Percentiles rank a stretch among this genome's conserved stretches.
These are phyloP conservation scores for Hybos culiciformis DNA, from an alignment of 2,888 invertebrate genomes.

Conservation along the genomic window DNA sequence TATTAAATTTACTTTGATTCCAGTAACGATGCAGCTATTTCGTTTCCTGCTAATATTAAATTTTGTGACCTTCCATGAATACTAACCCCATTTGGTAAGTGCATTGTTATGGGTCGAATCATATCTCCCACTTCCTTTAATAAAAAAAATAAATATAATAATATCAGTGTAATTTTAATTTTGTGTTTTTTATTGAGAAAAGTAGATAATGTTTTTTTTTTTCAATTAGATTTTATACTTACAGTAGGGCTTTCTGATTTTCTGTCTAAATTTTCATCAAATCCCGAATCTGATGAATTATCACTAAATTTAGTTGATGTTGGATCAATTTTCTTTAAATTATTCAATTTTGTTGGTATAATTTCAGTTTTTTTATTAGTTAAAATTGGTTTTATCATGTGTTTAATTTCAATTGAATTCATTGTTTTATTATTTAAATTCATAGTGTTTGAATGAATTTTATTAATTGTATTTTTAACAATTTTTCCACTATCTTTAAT, in stretches of 20 bases:
- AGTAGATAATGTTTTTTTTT: not conserved
- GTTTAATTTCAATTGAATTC: conserved; percentile 18
- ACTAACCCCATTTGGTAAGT: conserved; percentile 27
- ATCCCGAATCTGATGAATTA: conserved; percentile 59
- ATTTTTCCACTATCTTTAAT: conserved; percentile 23
- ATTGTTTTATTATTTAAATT: conserved; percentile 18
- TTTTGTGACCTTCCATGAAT: conserved; percentile 26
- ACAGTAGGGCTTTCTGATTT: conserved; percentile 31
- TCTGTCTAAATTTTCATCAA: conserved; percentile 43
- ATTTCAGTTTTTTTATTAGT: conserved; percentile 2
- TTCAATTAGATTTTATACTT: conserved; percentile 13
- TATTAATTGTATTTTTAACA: conserved; percentile 22
- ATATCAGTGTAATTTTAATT: too few species aligned
- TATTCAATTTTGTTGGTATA: not conserved
- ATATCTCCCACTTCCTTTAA: too few species aligned
- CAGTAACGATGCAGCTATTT: conserved; percentile 24
- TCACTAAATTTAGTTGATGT: conserved; percentile 40
- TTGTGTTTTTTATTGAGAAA: conserved; percentile 1
- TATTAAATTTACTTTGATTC: too few species aligned
- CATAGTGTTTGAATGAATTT: conserved; percentile 18
- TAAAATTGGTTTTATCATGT: conserved; percentile 13
- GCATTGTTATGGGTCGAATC: too few species aligned
- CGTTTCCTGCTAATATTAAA: conserved; percentile 27
- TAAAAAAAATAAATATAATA: conserved; percentile 6
- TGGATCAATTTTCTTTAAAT: conserved; percentile 2